Evolutionary conservation across 2,797 vertebrate genomes (phyloP), one percentile per base, ranked within the genome.

Genomic region (Scyliorhinus canicula): DNA sequence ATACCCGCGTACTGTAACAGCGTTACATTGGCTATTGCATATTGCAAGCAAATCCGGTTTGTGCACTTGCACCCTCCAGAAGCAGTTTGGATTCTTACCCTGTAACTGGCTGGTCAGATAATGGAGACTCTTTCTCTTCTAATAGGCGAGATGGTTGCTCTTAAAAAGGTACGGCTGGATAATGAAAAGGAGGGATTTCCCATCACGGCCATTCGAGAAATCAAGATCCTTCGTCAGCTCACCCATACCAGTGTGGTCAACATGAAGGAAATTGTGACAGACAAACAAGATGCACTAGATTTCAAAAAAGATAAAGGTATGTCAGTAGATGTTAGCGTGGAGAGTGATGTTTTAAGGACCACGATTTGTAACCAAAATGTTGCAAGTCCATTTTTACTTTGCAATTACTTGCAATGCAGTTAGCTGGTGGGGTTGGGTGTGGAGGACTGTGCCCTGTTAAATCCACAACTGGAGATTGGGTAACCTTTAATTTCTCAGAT

Each of bases 291-390:
- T 96, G 99, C 99, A 35, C 98, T 99, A 82, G 99, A 99, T 97
- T 99, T 99, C 97, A 99, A 99, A 96, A 99, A 99, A 96, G 99
- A 99, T 97, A 99, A 98, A 99, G 99, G 99, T 99, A 97, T 44
- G 8, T 16, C 21, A 14, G n/a, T 40, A 26, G 60, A 82, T 44
- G 8, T 82, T 44, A 82, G 7, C 8, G 12, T 0, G 57, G 8
- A 14, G 24, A 7, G 0, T 90, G 55, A 31, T 11, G 31, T 31
- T 55, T 55, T 21, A 47, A 52, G 24, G 26, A 21, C 4, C 8
- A 16, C n/a, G 4, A 4, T 24, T 52, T 52, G 82, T 52, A 85
- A 52, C 24, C 82, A 31, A 88, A 88, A 31, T 31, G 2, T 35
- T 55, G 50, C 0, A 31, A 50, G 21, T 35, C 12, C 28, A 6